These are phyloP conservation scores for Cecropterus lyciades DNA, from an alignment of 1,140 invertebrate genomes.

Conservation along the genomic window DNA sequence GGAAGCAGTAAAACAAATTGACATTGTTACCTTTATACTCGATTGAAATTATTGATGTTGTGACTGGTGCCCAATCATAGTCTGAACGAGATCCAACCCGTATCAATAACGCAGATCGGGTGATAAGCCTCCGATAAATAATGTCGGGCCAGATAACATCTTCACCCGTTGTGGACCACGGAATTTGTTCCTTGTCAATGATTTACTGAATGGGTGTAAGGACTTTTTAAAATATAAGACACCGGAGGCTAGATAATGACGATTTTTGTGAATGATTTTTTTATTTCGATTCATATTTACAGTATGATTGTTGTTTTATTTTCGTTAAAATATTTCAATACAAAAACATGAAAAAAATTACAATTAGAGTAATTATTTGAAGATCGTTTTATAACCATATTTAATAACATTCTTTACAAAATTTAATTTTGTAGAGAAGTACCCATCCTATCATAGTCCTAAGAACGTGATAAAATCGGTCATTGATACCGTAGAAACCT, in stretches of 20 bases:
- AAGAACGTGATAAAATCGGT: conserved; percentile 45
- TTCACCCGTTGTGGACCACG: conserved; percentile 48
- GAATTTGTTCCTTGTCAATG: conserved; percentile 56
- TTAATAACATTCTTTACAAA: too few relatives aligned
- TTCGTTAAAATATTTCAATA: too few relatives aligned
- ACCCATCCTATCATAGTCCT: neutral
- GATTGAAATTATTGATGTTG: conserved; percentile 37
- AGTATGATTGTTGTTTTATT: too few relatives aligned
- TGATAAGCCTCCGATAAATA: conserved; percentile 69
- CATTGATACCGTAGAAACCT: conserved; percentile 39
- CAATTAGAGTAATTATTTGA: too few relatives aligned
- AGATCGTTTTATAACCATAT: too few relatives aligned
- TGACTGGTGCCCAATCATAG: conserved; percentile 38
- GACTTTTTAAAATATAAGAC: conserved; percentile 16
- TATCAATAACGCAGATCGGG: conserved; percentile 74
- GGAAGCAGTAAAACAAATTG: conserved; percentile 18
- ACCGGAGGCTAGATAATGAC: conserved; percentile 8
- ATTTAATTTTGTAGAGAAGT: too few relatives aligned
- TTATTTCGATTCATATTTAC: too few relatives aligned
- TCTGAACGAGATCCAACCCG: conserved; percentile 47
- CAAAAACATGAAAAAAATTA: too few relatives aligned
- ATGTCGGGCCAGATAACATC: conserved; percentile 60
- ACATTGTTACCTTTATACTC: conserved; percentile 27
- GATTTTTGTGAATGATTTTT: conserved; percentile 31
- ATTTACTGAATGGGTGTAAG: conserved; percentile 55